These are phyloP conservation scores for Scomber scombrus DNA, from an alignment of 2,113 vertebrate genomes.

Conservation along the genomic window DNA sequence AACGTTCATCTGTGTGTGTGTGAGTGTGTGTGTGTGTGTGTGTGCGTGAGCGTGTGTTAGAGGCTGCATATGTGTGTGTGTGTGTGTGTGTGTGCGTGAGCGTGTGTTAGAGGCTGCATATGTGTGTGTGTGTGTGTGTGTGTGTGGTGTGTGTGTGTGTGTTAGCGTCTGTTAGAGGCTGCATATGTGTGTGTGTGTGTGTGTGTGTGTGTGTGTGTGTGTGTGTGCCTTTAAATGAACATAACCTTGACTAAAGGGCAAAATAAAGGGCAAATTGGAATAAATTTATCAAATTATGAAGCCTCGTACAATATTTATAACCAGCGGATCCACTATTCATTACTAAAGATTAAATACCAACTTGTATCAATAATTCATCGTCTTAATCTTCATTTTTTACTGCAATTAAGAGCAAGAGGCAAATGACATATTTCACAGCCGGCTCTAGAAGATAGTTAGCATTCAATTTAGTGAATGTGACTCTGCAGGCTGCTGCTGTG, in stretches of 20 bases:
- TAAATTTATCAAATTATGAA: constrained; percentile 71
- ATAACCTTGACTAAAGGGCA: constrained; percentile 78
- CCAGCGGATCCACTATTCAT: constrained; percentile 65
- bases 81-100: background rate
- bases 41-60: background rate
- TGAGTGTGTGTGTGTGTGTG: constrained; percentile 29
- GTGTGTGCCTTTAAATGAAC: constrained; percentile 48
- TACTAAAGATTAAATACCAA: constrained; percentile 76
- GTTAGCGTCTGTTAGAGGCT: background rate
- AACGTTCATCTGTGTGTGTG: constrained; percentile 11
- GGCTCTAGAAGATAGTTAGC: constrained; percentile 18
- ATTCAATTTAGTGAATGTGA: constrained; percentile 26
- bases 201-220: constrained; percentile 7
- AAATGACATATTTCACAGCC: constrained; percentile 57
- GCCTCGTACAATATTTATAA: constrained; percentile 74
- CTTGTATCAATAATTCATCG: constrained; percentile 76
- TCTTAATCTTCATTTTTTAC: constrained; percentile 77
- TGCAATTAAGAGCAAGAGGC: constrained; percentile 65
- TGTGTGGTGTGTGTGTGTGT: background rate
- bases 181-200: background rate
- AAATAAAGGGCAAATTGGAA: constrained; percentile 74
- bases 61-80: background rate
- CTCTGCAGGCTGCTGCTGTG: background rate
- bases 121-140: too few species aligned
- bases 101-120: background rate